Evolutionary conservation across 2,888 invertebrate species (phyloP), one percentile per base, ranked within the genome.

Genomic region (Lordiphosa fenestrarum): DNA sequence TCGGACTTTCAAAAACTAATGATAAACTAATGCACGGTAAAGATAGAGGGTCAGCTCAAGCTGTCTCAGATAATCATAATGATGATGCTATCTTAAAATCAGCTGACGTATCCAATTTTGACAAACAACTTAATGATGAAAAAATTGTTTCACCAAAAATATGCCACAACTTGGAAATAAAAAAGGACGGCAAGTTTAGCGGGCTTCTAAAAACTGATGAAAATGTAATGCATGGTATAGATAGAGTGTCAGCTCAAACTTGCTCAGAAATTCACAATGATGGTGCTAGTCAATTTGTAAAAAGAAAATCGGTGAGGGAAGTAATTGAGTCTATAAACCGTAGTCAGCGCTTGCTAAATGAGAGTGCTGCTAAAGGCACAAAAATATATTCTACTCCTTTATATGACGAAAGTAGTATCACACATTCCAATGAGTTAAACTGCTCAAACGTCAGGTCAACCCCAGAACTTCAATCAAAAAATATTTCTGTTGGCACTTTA

Each of bases 281-380:
- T 15, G 10, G 13, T 30, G 30, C 4, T 6, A 9, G n/a, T 33
- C 33, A 44, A 33, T 3, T 33, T 19, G 33, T 81, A 36, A 87
- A 88, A 64, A 69, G 74, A 21, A 86, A 85, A 53, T 89, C 89
- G 0, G 87, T 88, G 2, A 86, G 86, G 38, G 88, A 89, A 51
- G 89, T 89, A 19, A 90, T 90, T 50, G 90, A 89, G 53, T 89
- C 90, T 6, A 90, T 90, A 6, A 90, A 89, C 69, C 82, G 88
- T 38, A 89, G 86, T 65, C 89, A 90, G 68, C 74, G 82, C 48
- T 59, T 89, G 9, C 71, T 90, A 19, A 86, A 87, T 55, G 86
- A 88, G 13, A 86, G 87, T 46, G 86, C 88, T 19, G 84, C 85
- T 4, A 87, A 87, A 56, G 85, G 86, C 6, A 84, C 71, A 25